Conservation (phyloP, 2,113 vertebrate genomes). For the Terrapene triunguis region DNA sequence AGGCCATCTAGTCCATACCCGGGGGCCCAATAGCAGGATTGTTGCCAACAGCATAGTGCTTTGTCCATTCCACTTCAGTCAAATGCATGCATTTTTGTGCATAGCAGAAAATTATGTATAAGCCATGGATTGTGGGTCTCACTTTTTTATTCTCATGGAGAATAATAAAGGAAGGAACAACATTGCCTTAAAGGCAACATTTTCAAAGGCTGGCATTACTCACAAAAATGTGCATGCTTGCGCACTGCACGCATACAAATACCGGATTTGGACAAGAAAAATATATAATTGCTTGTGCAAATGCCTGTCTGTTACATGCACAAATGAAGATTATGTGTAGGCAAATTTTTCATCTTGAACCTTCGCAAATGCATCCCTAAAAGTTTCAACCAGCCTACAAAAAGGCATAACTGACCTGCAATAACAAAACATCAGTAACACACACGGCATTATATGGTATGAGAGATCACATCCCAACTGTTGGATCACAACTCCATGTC, state of each 20-base stretch:
- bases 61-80: not conserved
- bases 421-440: not conserved
- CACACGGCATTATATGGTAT: not conserved
- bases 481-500: not conserved
- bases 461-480: not conserved
- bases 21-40: not conserved
- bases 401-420: not conserved
- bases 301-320: rapidly evolving
- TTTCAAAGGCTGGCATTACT: not conserved
- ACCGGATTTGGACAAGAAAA: not conserved
- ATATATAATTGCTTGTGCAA: not conserved
- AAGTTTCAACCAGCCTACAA: not conserved
- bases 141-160: not conserved
- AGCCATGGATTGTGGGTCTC: not conserved
- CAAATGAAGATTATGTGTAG: not conserved
- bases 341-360: not conserved
- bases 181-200: not conserved
- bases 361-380: not conserved
- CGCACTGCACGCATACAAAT: not conserved
- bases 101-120: not conserved
- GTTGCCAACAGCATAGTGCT: not conserved
- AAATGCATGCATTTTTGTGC: not conserved
- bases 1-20: not conserved
- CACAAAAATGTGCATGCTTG: not conserved
- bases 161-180: not conserved